A percentile compares a stretch with the other conserved stretches of the same genome.
phyloP scores from a whole-genome alignment of 1,140 invertebrate species.

The Trichomalopsis sarcophagae region DNA sequence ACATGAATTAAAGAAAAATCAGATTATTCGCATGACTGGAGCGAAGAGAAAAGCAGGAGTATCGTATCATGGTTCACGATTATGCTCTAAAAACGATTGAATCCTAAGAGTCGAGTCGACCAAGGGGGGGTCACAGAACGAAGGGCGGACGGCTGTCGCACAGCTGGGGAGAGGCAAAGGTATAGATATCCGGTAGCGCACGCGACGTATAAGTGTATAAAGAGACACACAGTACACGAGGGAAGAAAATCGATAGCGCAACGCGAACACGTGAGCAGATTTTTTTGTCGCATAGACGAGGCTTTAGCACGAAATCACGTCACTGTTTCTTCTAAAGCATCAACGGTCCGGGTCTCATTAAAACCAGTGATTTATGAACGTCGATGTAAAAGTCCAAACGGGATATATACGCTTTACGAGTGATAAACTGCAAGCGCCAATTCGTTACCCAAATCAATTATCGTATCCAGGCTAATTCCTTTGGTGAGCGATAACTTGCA shows the following conservation, averaged over 20 bases:
- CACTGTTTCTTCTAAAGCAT: no score
- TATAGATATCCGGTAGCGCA: not conserved
- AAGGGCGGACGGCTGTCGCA: no score
- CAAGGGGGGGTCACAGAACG: no score
- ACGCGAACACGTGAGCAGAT: not conserved
- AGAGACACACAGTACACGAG: not conserved
- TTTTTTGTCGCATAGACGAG: no score
- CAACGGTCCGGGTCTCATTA: not conserved
- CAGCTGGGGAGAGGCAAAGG: not conserved
- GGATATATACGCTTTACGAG: not conserved
- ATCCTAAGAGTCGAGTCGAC: no score
- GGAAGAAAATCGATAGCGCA: constrained; percentile 4
- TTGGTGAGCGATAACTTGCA: not conserved
- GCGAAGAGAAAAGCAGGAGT: not conserved
- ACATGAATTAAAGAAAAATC: no score
- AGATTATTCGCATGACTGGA: no score
- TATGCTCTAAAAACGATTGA: no score
- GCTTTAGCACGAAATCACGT: no score
- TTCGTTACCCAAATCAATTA: not conserved
- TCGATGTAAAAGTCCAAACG: not conserved
- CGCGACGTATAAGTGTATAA: not conserved
- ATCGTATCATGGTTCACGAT: no score
- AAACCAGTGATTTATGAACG: not conserved
- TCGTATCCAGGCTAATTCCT: not conserved
- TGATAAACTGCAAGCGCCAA: not conserved